Conservation (phyloP, 2,888 invertebrate species). For the Keiferia lycopersicella region DNA sequence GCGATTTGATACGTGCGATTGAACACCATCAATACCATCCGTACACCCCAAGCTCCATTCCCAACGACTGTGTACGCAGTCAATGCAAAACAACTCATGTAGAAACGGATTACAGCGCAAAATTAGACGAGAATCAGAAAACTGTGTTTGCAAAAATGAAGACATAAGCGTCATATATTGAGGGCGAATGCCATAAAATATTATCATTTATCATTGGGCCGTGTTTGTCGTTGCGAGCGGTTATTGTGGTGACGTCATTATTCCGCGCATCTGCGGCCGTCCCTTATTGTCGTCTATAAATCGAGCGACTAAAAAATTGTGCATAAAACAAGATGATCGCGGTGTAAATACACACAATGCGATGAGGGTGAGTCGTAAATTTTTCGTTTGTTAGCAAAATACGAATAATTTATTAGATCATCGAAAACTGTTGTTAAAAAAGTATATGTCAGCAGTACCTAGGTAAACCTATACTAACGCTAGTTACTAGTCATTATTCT, state of each 20-base stretch:
- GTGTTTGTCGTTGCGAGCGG: conserved; percentile 74
- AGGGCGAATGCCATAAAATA: conserved; percentile 75
- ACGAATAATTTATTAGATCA: background rate
- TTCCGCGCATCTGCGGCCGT: conserved; percentile 70
- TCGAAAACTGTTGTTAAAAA: background rate
- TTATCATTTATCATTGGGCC: conserved; percentile 75
- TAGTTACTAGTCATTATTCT: no score
- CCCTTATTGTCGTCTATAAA: conserved; percentile 56
- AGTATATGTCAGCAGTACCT: background rate
- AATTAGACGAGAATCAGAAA: conserved; percentile 32
- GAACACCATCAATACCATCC: conserved; percentile 73
- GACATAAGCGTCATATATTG: conserved; percentile 69
- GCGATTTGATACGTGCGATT: conserved; percentile 79
- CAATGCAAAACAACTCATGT: conserved; percentile 27
- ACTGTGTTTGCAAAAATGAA: conserved; percentile 62
- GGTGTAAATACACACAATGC: conserved; percentile 17
- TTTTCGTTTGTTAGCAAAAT: conserved; percentile 21
- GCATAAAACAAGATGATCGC: conserved; percentile 43
- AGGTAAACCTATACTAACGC: no score
- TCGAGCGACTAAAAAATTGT: conserved; percentile 46
- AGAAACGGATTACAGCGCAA: conserved; percentile 33
- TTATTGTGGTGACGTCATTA: conserved; percentile 75
- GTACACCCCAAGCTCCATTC: conserved; percentile 58
- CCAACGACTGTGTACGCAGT: conserved; percentile 46
- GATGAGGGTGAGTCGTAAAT: conserved; percentile 21